These are phyloP conservation scores for Frieseomelitta varia DNA, from an alignment of 1,140 invertebrate species.

Conservation along the genomic window DNA sequence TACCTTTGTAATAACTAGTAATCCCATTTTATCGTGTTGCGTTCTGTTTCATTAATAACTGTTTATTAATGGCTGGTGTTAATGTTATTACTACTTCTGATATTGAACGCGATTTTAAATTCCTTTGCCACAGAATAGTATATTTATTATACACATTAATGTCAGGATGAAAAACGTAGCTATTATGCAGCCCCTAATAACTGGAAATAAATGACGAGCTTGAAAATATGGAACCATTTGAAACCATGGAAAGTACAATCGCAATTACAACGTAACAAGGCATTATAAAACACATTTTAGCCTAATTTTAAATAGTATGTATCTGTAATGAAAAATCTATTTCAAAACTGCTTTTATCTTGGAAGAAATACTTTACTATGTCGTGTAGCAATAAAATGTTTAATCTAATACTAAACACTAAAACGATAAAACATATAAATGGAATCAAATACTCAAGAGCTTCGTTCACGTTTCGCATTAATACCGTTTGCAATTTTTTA, in stretches of 20 bases:
- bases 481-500: too few relatives aligned
- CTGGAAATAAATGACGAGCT: background rate
- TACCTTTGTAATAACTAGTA: background rate
- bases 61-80: background rate
- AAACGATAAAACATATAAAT: too few relatives aligned
- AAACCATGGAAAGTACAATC: too few relatives aligned
- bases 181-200: background rate
- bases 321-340: too few relatives aligned
- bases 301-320: too few relatives aligned
- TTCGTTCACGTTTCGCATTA: too few relatives aligned
- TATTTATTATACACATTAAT: background rate
- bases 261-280: too few relatives aligned
- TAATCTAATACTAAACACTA: too few relatives aligned
- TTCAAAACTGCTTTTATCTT: too few relatives aligned
- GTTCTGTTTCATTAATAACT: background rate
- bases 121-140: background rate
- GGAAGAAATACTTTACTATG: background rate
- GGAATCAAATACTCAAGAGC: too few relatives aligned
- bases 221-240: background rate
- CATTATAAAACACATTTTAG: too few relatives aligned
- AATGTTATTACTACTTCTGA: background rate
- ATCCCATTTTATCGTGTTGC: background rate
- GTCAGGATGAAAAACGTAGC: background rate
- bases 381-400: background rate
- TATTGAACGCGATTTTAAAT: background rate